Evolutionary conservation across 1,140 invertebrate species (phyloP).

Genomic region (Formica selysi): DNA sequence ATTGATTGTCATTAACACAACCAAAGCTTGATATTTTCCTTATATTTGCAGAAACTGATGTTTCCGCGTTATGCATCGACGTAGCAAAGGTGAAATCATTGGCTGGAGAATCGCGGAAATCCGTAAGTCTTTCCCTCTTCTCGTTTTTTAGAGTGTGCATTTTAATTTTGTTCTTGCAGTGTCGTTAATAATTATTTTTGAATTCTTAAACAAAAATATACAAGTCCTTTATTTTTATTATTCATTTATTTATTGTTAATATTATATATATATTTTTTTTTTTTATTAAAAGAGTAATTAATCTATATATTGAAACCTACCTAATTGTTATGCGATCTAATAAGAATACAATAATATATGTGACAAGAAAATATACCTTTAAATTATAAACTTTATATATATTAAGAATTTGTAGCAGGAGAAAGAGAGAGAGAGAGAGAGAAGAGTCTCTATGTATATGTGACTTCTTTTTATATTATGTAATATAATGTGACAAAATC

Average conservation of each 20-base stretch:
- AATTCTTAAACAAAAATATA: too few relatives aligned
- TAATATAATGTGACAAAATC: not conserved
- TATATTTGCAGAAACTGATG: conserved; percentile 69
- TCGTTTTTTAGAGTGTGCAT: not conserved
- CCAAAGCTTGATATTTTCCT: not conserved
- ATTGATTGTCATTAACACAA: too few relatives aligned
- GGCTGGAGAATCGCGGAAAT: conserved; percentile 28
- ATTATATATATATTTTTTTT: not conserved
- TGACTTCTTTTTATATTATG: not conserved
- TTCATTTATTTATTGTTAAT: not conserved
- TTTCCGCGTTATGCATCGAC: conserved; percentile 66
- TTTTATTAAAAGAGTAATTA: not conserved
- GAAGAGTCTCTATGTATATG: not conserved
- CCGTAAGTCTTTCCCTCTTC: conserved; percentile 41
- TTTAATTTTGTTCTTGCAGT: not conserved
- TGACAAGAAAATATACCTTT: not conserved
- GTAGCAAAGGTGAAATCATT: conserved; percentile 47
- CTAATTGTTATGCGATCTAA: not conserved
- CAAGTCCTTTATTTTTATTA: not conserved
- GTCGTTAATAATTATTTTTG: not conserved
- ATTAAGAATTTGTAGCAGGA: too few relatives aligned
- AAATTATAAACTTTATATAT: too few relatives aligned
- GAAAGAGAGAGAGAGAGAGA: too few relatives aligned
- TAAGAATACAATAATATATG: not conserved
- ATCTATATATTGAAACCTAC: not conserved